These are phyloP conservation scores for Molossus molossus DNA, from an alignment of 2,797 vertebrate genomes.

Conservation along the genomic window DNA sequence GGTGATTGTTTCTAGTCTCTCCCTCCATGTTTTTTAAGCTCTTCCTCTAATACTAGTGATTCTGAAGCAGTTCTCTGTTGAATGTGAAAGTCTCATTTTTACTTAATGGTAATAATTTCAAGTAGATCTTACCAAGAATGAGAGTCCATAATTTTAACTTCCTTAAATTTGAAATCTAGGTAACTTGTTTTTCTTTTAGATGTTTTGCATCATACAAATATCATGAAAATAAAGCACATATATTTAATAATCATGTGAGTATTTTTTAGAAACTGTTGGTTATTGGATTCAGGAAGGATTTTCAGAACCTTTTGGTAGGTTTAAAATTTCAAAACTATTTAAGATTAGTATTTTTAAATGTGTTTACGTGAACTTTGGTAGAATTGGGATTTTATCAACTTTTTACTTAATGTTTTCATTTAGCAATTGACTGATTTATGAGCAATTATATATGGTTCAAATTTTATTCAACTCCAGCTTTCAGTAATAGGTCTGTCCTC, in stretches of 20 bases:
- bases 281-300: slow-evolving; percentile 75
- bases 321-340: slow-evolving; percentile 78
- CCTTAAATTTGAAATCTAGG: slow-evolving; percentile 67
- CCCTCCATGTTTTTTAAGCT: slow-evolving; percentile 65
- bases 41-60: slow-evolving; percentile 9
- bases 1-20: slow-evolving; percentile 40
- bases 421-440: slow-evolving; percentile 88
- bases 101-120: slow-evolving; percentile 53
- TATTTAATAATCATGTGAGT: slow-evolving; percentile 66
- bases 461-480: slow-evolving; percentile 89
- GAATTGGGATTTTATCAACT: slow-evolving; percentile 81
- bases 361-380: slow-evolving; percentile 80
- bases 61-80: slow-evolving; percentile 66
- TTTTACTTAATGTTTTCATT: slow-evolving; percentile 88
- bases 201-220: slow-evolving; percentile 67
- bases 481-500: slow-evolving; percentile 88
- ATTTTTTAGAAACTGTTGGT: slow-evolving; percentile 67
- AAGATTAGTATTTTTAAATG: slow-evolving; percentile 80
- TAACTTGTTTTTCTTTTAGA: slow-evolving; percentile 73
- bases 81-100: slow-evolving; percentile 58
- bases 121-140: slow-evolving; percentile 67
- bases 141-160: slow-evolving; percentile 65
- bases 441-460: slow-evolving; percentile 88
- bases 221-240: slow-evolving; percentile 29
- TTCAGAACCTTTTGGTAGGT: slow-evolving; percentile 70